Percentiles rank a stretch among this genome's conserved stretches.
Evolutionary conservation across 2,888 invertebrate species (phyloP).

Genomic region (Chaetogeoica ovagalla): DNA sequence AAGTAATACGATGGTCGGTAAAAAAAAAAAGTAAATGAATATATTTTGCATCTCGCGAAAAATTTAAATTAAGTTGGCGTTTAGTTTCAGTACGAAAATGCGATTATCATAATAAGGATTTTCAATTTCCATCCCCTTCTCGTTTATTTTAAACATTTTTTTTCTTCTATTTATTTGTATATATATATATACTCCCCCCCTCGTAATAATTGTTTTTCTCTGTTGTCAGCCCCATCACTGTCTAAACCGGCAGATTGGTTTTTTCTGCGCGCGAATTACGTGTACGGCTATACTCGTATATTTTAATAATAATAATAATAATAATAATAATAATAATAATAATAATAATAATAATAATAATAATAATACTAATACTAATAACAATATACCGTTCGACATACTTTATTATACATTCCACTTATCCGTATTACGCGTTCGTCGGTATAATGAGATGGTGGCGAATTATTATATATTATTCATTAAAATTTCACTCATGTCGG

Average conservation of each 20-base stretch:
- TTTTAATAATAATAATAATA: not conserved
- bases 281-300: not conserved
- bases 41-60: no score
- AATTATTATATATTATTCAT: no score
- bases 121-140: not conserved
- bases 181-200: not conserved
- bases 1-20: no score
- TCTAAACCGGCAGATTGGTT: constrained; percentile 14
- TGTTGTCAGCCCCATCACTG: not conserved
- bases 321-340: not conserved
- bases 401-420: no score
- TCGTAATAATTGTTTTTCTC: constrained; percentile 7
- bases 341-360: not conserved
- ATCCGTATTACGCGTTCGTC: no score
- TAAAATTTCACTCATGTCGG: no score
- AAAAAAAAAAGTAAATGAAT: no score
- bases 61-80: no score
- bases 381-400: not conserved
- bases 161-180: not conserved
- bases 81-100: not conserved
- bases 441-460: no score
- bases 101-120: constrained; percentile 32
- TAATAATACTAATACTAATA: no score
- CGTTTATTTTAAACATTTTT: not conserved
- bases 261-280: constrained; percentile 1